A percentile compares a stretch with the other conserved stretches of the same genome.
Evolutionary conservation across 2,113 vertebrate genomes (phyloP).

Genomic region (Albula glossodonta): DNA sequence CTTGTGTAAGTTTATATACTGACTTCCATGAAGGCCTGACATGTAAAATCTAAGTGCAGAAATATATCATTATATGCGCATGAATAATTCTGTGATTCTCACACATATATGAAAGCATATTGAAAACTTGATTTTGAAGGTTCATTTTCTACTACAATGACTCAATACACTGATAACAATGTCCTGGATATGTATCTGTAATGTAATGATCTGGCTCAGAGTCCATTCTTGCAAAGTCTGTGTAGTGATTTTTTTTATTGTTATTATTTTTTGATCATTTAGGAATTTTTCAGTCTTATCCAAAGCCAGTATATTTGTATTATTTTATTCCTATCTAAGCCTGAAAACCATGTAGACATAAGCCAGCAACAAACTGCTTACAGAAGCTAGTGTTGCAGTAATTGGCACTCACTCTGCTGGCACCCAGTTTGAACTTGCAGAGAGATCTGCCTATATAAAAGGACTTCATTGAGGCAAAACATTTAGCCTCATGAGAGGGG

Average conservation of each 20-base stretch:
- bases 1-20: not conserved
- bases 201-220: not conserved
- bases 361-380: not conserved
- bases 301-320: not conserved
- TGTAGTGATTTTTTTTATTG: not conserved
- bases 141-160: not conserved
- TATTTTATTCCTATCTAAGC: not conserved
- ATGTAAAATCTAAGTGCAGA: not conserved
- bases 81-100: not conserved
- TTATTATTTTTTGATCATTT: not conserved
- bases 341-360: not conserved
- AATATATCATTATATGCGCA: not conserved
- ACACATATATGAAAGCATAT: not conserved
- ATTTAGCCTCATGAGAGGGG: not conserved
- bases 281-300: not conserved
- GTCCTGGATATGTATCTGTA: not conserved
- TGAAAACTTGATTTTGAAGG: not conserved
- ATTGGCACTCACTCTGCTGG: not conserved
- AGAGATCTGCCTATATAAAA: not conserved
- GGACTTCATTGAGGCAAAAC: not conserved
- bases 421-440: not conserved
- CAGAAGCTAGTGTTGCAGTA: not conserved
- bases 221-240: not conserved
- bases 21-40: not conserved
- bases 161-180: not conserved